phyloP scores from a whole-genome alignment of 2,888 invertebrate genomes.

The Thereva unica region DNA sequence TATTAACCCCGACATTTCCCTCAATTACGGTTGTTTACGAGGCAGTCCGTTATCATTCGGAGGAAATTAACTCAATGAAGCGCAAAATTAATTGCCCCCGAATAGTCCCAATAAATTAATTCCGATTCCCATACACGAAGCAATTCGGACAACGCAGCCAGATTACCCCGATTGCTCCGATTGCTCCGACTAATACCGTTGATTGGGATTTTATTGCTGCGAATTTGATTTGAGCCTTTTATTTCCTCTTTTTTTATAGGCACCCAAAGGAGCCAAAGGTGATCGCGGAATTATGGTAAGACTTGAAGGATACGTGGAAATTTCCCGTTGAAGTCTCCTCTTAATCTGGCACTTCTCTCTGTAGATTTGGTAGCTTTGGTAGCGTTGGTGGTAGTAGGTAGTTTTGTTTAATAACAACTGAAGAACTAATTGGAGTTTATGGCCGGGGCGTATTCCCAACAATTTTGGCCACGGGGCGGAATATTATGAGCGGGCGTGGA shows the following conservation, averaged over 20 bases:
- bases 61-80: conserved; percentile 39
- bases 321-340: background rate
- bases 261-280: conserved; percentile 74
- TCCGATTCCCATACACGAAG: conserved; percentile 11
- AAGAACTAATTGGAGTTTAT: conserved; percentile 23
- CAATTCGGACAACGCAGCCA: background rate
- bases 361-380: background rate
- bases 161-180: conserved; percentile 5
- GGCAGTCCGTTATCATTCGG: background rate
- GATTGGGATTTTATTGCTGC: conserved; percentile 39
- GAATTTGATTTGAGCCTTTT: conserved; percentile 16
- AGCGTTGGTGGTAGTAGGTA: conserved; percentile 12
- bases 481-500: background rate
- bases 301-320: conserved; percentile 40
- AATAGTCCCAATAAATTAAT: conserved; percentile 40
- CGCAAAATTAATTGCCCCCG: conserved; percentile 41
- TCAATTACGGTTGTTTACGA: too few relatives aligned
- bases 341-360: too few relatives aligned
- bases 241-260: conserved; percentile 61
- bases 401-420: conserved; percentile 19
- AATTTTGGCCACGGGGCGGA: background rate
- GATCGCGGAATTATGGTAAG: conserved; percentile 77
- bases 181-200: conserved; percentile 33
- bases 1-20: too few relatives aligned
- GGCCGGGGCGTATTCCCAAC: conserved; percentile 5